Evolutionary conservation across 2,113 vertebrate species (phyloP).

Genomic region (Mugil cephalus): DNA sequence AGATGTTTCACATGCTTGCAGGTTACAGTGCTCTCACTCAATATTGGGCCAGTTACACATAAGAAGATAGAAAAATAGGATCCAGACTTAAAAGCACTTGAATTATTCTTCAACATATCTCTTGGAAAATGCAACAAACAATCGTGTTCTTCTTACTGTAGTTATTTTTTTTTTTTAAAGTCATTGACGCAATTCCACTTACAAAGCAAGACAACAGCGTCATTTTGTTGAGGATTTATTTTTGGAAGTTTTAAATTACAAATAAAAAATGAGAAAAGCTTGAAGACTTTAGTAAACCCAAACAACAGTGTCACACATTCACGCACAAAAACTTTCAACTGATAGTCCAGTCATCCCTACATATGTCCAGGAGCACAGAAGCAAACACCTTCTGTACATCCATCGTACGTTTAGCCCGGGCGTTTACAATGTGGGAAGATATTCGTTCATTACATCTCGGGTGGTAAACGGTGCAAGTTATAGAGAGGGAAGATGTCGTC

Average conservation of each 20-base stretch:
- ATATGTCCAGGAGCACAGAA: neutral
- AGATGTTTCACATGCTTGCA: too few species aligned
- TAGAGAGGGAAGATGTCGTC: slow-evolving; percentile 34
- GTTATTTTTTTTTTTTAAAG: neutral
- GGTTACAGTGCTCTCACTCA: too few species aligned
- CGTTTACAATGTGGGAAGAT: neutral
- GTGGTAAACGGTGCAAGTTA: neutral
- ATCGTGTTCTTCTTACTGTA: neutral
- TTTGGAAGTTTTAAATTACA: slow-evolving; percentile 70
- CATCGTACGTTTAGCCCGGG: neutral
- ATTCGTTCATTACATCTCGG: neutral
- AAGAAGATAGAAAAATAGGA: too few species aligned
- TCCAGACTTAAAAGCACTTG: too few species aligned
- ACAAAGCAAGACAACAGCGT: slow-evolving; percentile 1
- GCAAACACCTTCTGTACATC: neutral
- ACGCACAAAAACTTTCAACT: neutral
- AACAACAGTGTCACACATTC: slow-evolving; percentile 7
- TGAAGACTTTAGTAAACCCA: slow-evolving; percentile 14
- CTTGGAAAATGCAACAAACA: neutral
- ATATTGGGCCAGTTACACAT: too few species aligned
- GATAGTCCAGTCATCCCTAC: neutral
- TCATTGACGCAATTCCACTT: neutral
- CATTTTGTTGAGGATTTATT: slow-evolving; percentile 51
- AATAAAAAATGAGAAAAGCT: slow-evolving; percentile 46
- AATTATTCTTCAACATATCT: neutral